phyloP scores from a whole-genome alignment of 2,888 invertebrate species.

The Erebia ligea region DNA sequence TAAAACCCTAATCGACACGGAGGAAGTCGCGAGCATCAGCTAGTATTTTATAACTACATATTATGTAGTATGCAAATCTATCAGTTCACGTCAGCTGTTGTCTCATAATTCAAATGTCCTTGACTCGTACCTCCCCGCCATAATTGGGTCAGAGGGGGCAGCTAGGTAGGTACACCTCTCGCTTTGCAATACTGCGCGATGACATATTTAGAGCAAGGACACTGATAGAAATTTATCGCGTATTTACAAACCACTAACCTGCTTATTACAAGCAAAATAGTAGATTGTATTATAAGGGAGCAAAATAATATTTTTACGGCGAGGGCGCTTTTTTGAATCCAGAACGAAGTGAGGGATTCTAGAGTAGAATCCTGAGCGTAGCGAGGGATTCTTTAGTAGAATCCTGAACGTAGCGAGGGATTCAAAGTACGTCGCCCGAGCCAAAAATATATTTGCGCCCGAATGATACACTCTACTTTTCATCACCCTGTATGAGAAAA shows the following conservation, averaged over 20 bases:
- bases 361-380: no score
- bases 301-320: no score
- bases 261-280: constrained; percentile 12
- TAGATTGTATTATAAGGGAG: no score
- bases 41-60: not conserved
- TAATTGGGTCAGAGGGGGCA: constrained; percentile 50
- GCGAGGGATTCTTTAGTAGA: no score
- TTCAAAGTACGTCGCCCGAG: no score
- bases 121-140: constrained; percentile 58
- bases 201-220: constrained; percentile 42
- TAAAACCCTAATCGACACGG: not conserved
- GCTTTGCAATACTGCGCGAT: constrained; percentile 40
- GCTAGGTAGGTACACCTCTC: constrained; percentile 36
- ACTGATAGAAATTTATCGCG: constrained; percentile 40
- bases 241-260: constrained; percentile 34
- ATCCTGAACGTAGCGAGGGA: no score
- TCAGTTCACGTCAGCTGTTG: constrained; percentile 16
- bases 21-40: no score
- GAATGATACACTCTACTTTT: no score
- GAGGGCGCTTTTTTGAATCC: no score
- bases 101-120: constrained; percentile 54
- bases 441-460: no score
- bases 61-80: not conserved
- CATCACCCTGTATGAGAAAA: no score
- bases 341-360: no score